Evolutionary conservation across 2,797 vertebrate species (phyloP), one percentile per base, ranked within the genome.

Genomic region (Anableps anableps): DNA sequence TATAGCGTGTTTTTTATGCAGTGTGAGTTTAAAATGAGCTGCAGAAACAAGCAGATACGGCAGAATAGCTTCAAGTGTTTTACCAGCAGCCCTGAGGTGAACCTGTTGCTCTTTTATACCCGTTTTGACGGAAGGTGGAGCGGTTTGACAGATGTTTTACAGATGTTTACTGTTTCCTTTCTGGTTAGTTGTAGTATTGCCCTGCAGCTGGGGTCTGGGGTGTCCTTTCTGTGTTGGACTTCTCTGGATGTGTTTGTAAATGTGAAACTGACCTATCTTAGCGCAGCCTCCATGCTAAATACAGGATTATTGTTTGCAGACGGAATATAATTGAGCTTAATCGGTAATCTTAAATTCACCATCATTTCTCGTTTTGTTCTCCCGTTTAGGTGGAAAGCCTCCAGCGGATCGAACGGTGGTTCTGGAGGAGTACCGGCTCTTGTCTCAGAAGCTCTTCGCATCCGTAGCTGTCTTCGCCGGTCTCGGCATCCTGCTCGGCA

Each of bases 401-500:
- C 97, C 98, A 0, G 97, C 98, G 0, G 97, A 99, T 86, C 96
- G 97, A 75, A 99, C 98, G 0, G 95, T 98, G 91, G 97, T 99
- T 76, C 97, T 97, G 78, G 95, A 96, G 78, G 97, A 97, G 71
- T 99, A 96, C 94, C 91, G 97, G 9, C 98, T 96, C 90, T 86
- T 99, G 81, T 99, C 98, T 41, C 98, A 99, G 92, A 99, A 98
- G 88, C 96, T 99, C 84, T 99, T 99, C 86, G 97, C 97, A n/a
- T 97, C 97, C 0, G 97, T 99, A 73, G 98, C 98, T 0, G 97
- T 99, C 45, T 94, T 99, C 11, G 98, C 98, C 4, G 97, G 97
- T 21, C 92, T 99, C 75, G 98, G 98, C 74, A 98, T 99, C 88
- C 95, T 99, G 77, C 88, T 99, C 80, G 98, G 97, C 86, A 96